A percentile compares a stretch with the other conserved stretches of the same genome.
These are phyloP conservation scores for Aratinga solstitialis DNA, from an alignment of 2,797 vertebrate species.

Conservation along the genomic window DNA sequence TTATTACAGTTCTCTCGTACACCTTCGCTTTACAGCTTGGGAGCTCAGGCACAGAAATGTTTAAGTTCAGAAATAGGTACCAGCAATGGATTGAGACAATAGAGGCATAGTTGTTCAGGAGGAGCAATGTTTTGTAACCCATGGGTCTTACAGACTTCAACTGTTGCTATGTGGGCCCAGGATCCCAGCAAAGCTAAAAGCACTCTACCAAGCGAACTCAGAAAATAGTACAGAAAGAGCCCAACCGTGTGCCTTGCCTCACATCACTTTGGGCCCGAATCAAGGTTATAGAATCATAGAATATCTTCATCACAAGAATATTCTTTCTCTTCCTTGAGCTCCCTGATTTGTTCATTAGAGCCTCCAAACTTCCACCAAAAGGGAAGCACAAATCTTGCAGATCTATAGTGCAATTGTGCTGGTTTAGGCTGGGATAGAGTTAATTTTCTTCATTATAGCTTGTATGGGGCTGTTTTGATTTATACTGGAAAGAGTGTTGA, in stretches of 20 bases:
- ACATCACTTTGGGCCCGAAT: neutral
- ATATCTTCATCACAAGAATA: neutral
- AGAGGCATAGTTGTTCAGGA: neutral
- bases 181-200: neutral
- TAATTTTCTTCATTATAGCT: neutral
- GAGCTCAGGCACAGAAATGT: neutral
- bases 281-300: neutral
- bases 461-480: neutral
- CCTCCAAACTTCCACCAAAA: neutral
- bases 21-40: neutral
- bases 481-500: neutral
- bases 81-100: neutral
- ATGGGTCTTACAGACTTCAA: neutral
- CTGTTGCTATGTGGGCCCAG: neutral
- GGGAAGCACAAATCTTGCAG: neutral
- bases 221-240: neutral
- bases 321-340: neutral
- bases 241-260: neutral
- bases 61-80: neutral
- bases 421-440: neutral
- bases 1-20: neutral
- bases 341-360: neutral
- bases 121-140: neutral
- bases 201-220: neutral
- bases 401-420: fast-evolving